Conservation (phyloP, 2,797 vertebrate genomes). For the Onychomys leucogaster region DNA sequence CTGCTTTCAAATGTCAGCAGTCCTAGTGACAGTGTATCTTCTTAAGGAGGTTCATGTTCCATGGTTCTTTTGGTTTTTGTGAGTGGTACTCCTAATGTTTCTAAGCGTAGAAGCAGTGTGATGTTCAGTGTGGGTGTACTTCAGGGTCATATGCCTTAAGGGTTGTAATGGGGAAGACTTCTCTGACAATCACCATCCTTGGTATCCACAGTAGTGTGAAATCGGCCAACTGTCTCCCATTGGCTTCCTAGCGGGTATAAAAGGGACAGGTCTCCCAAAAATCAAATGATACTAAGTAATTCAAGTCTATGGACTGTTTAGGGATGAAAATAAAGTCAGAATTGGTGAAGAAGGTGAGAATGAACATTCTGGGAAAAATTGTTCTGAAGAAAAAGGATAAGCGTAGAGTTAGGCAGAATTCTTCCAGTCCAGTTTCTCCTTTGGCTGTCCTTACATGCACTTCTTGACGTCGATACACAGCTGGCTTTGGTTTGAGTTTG, state of each 20-base stretch:
- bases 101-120: not conserved
- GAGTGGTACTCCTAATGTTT: not conserved
- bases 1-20: not conserved
- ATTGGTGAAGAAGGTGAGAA: not conserved
- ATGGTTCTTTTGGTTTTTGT: not conserved
- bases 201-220: not conserved
- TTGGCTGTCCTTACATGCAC: not conserved
- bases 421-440: no score
- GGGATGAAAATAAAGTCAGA: not conserved
- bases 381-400: not conserved
- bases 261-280: no score
- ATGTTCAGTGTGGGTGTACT: not conserved
- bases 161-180: not conserved
- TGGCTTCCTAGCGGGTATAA: no score
- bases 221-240: not conserved
- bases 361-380: not conserved
- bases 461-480: not conserved
- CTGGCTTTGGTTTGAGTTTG: not conserved
- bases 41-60: not conserved
- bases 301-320: not conserved
- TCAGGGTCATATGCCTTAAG: not conserved
- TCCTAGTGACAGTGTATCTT: not conserved
- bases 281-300: not conserved
- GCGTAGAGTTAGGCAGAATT: not conserved
- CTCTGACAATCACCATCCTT: not conserved